Evolutionary conservation across 2,888 invertebrate genomes (phyloP).

Genomic region (Andrena chrysosceles): DNA sequence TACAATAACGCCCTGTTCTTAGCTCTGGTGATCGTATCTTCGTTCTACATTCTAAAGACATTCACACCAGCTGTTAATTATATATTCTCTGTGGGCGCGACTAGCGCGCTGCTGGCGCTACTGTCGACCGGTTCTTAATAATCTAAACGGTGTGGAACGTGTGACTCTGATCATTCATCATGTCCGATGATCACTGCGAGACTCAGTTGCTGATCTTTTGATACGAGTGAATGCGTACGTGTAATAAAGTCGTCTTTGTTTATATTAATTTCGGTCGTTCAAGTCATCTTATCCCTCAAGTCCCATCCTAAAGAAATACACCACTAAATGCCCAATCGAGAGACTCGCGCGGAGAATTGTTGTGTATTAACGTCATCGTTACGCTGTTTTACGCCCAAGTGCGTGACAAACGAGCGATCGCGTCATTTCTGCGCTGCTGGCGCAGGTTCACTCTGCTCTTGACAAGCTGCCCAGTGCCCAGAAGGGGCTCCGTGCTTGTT

Average conservation of each 20-base stretch:
- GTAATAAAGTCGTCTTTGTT: slow-evolving; percentile 72
- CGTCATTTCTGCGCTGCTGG: background rate
- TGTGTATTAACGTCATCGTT: background rate
- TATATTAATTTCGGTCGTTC: slow-evolving; percentile 59
- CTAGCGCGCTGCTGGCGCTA: slow-evolving; percentile 96
- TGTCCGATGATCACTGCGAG: slow-evolving; percentile 55
- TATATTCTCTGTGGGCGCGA: slow-evolving; percentile 94
- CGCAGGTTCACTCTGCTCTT: background rate
- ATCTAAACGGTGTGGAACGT: slow-evolving; percentile 67
- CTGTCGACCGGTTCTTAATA: slow-evolving; percentile 96
- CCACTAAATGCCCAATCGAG: background rate
- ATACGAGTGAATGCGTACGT: slow-evolving; percentile 71
- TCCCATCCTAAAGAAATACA: background rate
- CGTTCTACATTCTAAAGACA: slow-evolving; percentile 96
- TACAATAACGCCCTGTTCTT: slow-evolving; percentile 99
- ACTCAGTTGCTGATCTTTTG: slow-evolving; percentile 63
- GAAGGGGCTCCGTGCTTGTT: background rate
- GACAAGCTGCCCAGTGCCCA: background rate
- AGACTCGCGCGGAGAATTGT: background rate
- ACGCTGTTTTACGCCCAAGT: background rate
- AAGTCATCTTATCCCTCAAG: background rate
- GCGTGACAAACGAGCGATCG: slow-evolving; percentile 15
- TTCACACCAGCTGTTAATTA: slow-evolving; percentile 97
- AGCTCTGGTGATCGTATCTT: slow-evolving; percentile 95
- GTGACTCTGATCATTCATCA: slow-evolving; percentile 35